phyloP scores from a whole-genome alignment of 2,113 vertebrate genomes.

The Cyprinodon brontotheroides region DNA sequence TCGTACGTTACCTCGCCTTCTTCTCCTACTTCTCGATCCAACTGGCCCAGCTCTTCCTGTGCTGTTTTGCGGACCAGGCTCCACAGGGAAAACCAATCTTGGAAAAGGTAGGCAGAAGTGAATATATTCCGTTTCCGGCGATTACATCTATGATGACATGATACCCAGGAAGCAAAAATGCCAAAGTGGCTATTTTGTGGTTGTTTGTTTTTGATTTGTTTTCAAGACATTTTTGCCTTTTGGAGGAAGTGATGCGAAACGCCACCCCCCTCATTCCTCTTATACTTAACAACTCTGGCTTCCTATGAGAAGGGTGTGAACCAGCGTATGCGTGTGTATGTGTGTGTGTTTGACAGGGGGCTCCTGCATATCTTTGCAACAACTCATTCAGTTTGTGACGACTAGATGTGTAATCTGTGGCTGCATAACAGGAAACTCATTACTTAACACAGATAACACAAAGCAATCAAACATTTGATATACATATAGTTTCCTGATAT shows the following conservation, averaged over 20 bases:
- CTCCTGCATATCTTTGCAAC: slow-evolving; percentile 40
- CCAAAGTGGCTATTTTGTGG: slow-evolving; percentile 54
- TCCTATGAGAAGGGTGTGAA: slow-evolving; percentile 55
- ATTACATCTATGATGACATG: slow-evolving; percentile 14
- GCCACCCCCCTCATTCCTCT: slow-evolving; percentile 43
- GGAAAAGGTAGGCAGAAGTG: slow-evolving; percentile 76
- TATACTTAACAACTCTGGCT: slow-evolving; percentile 42
- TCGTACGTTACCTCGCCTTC: slow-evolving; percentile 82
- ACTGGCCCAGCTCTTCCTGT: slow-evolving; percentile 84
- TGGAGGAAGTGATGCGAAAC: slow-evolving; percentile 69
- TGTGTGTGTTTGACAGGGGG: slow-evolving; percentile 26
- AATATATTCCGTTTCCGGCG: slow-evolving; percentile 49
- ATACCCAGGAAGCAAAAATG: slow-evolving; percentile 42
- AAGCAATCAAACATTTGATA: slow-evolving; percentile 19
- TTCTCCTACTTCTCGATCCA: slow-evolving; percentile 85
- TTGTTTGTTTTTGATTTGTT: slow-evolving; percentile 31
- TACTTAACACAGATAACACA: slow-evolving; percentile 34
- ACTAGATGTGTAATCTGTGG: slow-evolving; percentile 14
- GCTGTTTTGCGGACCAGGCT: slow-evolving; percentile 85
- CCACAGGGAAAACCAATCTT: slow-evolving; percentile 78
- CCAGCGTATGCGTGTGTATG: slow-evolving; percentile 22
- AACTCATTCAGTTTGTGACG: slow-evolving; percentile 29
- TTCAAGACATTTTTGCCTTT: slow-evolving; percentile 62
- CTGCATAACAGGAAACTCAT: slow-evolving; percentile 25
- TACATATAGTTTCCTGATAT: not conserved